phyloP scores from a whole-genome alignment of 2,113 vertebrate species.

The Festucalex cinctus region DNA sequence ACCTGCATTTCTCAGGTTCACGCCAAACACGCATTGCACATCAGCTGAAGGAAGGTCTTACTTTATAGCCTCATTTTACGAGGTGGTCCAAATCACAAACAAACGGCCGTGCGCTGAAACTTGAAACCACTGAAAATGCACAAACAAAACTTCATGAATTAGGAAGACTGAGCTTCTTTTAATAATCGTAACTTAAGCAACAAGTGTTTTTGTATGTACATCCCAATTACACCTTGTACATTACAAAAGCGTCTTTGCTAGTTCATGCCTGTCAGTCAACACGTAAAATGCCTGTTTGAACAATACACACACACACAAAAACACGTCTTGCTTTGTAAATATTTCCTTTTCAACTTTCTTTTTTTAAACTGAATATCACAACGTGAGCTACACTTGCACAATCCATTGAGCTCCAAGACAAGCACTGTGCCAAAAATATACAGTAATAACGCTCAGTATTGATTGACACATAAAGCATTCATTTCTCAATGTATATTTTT shows the following conservation, averaged over 20 bases:
- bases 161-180: slow-evolving; percentile 30
- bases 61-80: slow-evolving; percentile 64
- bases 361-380: neutral
- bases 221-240: slow-evolving; percentile 21
- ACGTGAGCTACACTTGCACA: neutral
- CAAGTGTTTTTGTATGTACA: slow-evolving; percentile 13
- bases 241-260: slow-evolving; percentile 54
- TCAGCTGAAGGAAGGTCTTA: slow-evolving; percentile 30
- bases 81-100: slow-evolving; percentile 41
- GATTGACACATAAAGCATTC: neutral
- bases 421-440: neutral
- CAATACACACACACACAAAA: too few species aligned
- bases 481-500: neutral
- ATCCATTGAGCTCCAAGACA: neutral
- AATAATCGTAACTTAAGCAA: slow-evolving; percentile 18
- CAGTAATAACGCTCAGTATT: neutral
- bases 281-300: slow-evolving; percentile 57
- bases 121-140: slow-evolving; percentile 33
- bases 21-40: slow-evolving; percentile 24
- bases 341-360: slow-evolving; percentile 15
- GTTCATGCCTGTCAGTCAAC: slow-evolving; percentile 46
- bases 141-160: slow-evolving; percentile 21
- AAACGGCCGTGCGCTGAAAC: neutral
- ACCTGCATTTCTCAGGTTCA: slow-evolving; percentile 53
- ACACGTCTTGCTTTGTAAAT: slow-evolving; percentile 28